A percentile compares a stretch with the other conserved stretches of the same genome.
Conservation (phyloP, 2,888 invertebrate species). For the Sclerodermus sp. region DNA sequence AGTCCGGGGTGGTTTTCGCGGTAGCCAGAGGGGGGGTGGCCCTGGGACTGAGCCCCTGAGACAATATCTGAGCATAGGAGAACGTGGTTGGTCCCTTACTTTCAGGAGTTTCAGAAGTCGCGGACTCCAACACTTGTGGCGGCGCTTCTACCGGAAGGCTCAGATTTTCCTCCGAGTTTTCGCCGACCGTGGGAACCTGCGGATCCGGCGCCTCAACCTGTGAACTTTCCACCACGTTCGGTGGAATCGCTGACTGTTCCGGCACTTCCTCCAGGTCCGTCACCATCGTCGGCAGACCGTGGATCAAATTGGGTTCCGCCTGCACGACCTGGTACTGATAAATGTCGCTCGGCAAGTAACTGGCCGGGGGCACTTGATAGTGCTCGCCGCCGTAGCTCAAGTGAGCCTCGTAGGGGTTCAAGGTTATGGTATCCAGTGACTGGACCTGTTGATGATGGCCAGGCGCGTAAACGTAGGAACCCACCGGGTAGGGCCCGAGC, state of each 20-base stretch:
- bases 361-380: slow-evolving; percentile 38
- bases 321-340: slow-evolving; percentile 24
- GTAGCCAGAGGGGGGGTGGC: slow-evolving; percentile 47
- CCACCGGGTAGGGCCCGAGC: slow-evolving; percentile 57
- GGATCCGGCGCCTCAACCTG: background rate
- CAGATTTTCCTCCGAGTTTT: slow-evolving; percentile 27
- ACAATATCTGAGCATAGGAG: slow-evolving; percentile 73
- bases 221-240: background rate
- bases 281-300: background rate
- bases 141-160: background rate
- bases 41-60: slow-evolving; percentile 63
- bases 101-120: slow-evolving; percentile 14
- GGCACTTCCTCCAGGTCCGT: slow-evolving; percentile 1
- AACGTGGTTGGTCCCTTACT: slow-evolving; percentile 46
- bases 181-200: background rate
- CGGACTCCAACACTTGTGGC: slow-evolving; percentile 1
- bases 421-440: slow-evolving; percentile 31
- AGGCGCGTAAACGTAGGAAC: slow-evolving; percentile 42
- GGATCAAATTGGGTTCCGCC: slow-evolving; percentile 6
- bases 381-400: slow-evolving; percentile 39
- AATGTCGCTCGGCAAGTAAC: slow-evolving; percentile 35
- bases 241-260: background rate
- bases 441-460: slow-evolving; percentile 33
- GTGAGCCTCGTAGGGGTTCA: slow-evolving; percentile 34
- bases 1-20: background rate